Conservation (phyloP, 2,113 vertebrate genomes). For the Cervus canadensis region DNA sequence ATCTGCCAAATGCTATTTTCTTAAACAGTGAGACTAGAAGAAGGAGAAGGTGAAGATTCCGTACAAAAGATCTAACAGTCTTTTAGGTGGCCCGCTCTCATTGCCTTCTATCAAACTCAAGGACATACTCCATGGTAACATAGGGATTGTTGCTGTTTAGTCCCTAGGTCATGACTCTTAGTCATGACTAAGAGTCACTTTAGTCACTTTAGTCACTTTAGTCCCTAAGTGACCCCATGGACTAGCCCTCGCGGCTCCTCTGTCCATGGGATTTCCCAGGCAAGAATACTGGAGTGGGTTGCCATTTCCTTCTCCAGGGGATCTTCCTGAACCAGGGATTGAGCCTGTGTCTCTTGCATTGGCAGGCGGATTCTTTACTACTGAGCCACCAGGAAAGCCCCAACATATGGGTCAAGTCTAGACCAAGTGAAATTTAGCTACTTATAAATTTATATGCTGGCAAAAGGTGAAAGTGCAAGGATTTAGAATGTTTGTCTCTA, state of each 20-base stretch:
- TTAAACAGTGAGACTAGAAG: not conserved
- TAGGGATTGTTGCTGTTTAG: not conserved
- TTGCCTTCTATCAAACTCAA: not conserved
- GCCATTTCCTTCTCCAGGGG: not conserved
- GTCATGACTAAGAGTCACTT: too few species aligned
- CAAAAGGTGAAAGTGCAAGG: constrained; percentile 21
- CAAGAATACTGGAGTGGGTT: not conserved
- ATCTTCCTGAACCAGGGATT: not conserved
- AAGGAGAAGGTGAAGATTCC: not conserved
- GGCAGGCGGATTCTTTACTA: not conserved
- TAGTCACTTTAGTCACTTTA: too few species aligned
- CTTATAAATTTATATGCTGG: not conserved
- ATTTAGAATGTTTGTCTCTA: not conserved
- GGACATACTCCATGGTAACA: not conserved
- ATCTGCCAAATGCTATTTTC: not conserved
- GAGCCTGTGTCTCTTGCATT: not conserved
- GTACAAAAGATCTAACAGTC: not conserved
- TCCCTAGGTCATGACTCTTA: not conserved
- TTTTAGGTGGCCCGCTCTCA: not conserved
- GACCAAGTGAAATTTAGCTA: constrained; percentile 8
- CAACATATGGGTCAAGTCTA: not conserved
- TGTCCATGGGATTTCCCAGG: not conserved
- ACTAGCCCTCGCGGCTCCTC: not conserved
- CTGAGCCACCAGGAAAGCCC: not conserved
- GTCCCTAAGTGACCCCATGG: not conserved